Base-by-base conservation (phyloP, 1,140 invertebrate genomes). In the Zaprionus lachaisei region DNA sequence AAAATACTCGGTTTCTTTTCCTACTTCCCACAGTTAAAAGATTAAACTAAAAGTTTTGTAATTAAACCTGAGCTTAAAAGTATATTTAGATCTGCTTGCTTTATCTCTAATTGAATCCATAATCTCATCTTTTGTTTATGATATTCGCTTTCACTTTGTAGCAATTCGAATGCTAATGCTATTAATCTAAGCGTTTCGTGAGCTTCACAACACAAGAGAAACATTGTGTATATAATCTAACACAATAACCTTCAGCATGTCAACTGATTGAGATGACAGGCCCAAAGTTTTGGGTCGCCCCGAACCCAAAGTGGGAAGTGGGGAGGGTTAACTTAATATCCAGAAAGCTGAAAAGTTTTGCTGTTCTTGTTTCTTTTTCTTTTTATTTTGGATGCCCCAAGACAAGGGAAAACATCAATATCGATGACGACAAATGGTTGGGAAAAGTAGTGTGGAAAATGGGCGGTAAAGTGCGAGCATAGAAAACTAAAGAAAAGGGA, bases 221-320 rank as follows among this genome's bases (percentile, higher is more conserved):
- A 63, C 66, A 70, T 67, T 37, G 49, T 51, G 5, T 51, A 72
- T 67, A 79, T 79, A 68, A 79, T 71, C 66, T 63, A 79, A 71
- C 72, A 79, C 77, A 79, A 79, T 79, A 79, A 79, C 77, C 66
- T 79, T 79, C 38, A 76, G 67, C 62, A 22, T 61, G 66, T 56
- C 56, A 79, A 70, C 72, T 78, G 72, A 73, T 69, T 73, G 37
- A 55, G 71, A 60, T 72, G 71, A 24, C 41, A 55, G 55, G 37
- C 37, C 44, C 34, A 54, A 77, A 79, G 38, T 38, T 72, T 72
- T 56, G 73, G 77, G 68, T 79, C 77, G 34, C 26, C 47, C 34
- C 17, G 4, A 68, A 61, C 65, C 57, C 64, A 38, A 66, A 28
- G 56, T 4, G 61, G 62, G 65, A 41, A 47, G 55, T 34, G 17